A percentile compares a stretch with the other conserved stretches of the same genome.
These are phyloP conservation scores for Eupristina koningsbergeri DNA, from an alignment of 1,140 invertebrate genomes.

Conservation along the genomic window DNA sequence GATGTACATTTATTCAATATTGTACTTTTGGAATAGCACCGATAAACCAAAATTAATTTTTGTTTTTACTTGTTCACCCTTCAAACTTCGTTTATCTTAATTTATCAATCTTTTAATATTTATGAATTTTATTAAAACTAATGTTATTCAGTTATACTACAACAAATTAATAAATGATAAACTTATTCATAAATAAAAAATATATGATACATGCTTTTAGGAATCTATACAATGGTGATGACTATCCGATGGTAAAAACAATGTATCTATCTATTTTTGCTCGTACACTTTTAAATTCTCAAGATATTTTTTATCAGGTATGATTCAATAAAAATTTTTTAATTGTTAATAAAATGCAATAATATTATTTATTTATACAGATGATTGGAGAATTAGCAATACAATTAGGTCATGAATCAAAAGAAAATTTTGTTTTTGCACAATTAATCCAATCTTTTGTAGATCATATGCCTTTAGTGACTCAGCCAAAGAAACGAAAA, in stretches of 20 bases:
- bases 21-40: too few species aligned
- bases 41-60: too few species aligned
- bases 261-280: slow-evolving; percentile 85
- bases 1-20: too few species aligned
- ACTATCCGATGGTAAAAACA: slow-evolving; percentile 82
- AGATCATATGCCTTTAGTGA: slow-evolving; percentile 84
- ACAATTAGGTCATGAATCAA: slow-evolving; percentile 64
- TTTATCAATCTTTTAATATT: too few species aligned
- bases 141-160: too few species aligned
- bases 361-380: slow-evolving; percentile 58
- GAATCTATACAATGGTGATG: slow-evolving; percentile 78
- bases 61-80: too few species aligned
- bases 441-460: slow-evolving; percentile 85
- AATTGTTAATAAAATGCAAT: slow-evolving; percentile 6
- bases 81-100: too few species aligned
- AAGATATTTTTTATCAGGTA: slow-evolving; percentile 72
- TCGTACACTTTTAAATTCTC: slow-evolving; percentile 83
- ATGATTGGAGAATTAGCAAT: slow-evolving; percentile 70
- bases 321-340: not conserved
- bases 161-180: too few species aligned
- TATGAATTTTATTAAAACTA: too few species aligned
- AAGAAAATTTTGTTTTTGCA: slow-evolving; percentile 77
- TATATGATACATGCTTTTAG: slow-evolving; percentile 65
- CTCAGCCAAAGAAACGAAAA: slow-evolving; percentile 86
- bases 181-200: not conserved